Base-by-base conservation (phyloP, 2,888 invertebrate genomes). In the Adelognathus sp. region DNA sequence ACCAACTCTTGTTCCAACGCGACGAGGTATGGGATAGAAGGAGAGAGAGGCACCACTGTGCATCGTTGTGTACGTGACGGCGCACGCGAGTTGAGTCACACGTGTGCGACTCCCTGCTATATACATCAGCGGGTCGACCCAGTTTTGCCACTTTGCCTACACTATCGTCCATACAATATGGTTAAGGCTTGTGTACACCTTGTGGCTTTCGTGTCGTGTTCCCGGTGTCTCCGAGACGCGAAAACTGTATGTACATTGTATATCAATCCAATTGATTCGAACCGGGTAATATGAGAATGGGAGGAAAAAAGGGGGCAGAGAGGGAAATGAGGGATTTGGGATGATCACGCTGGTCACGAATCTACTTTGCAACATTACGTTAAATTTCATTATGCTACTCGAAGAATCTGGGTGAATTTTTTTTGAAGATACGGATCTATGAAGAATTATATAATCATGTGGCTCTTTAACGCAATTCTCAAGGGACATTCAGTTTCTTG, bases 91-190 rank as follows among this genome's bases (percentile, higher is more conserved):
- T 46, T 41, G 66, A 74, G 60, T 70, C 71, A 63, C 76, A 75
- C 71, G 70, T 79, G 76, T 44, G 21, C 27, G 33, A 36, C 52
- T 27, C 11, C 31, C 16, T 33, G 21, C 27, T 61, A 39, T 52
- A 52, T 29, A 36, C 39, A 58, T 56, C 31, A 36, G 46, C 16
- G 46, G 41, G 39, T 78, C 75, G 80, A 80, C 81, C 80, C 77
- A 82, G 73, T 82, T 80, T 78, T 78, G 58, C 54, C 63, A 80
- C 67, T 72, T 79, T 81, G 61, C 54, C 76, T 75, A 72, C 67
- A 76, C 50, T 41, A 61, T 39, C 21, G 27, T 70, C 29, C 39
- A 60, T 60, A 60, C 16, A 36, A 52, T 66, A 36, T 52, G 52
- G 24, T 36, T n/a, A n/a, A n/a, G n/a, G n/a, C n/a, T n/a, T n/a